phyloP scores from a whole-genome alignment of 2,888 invertebrate genomes.

The Lutraria lutraria region DNA sequence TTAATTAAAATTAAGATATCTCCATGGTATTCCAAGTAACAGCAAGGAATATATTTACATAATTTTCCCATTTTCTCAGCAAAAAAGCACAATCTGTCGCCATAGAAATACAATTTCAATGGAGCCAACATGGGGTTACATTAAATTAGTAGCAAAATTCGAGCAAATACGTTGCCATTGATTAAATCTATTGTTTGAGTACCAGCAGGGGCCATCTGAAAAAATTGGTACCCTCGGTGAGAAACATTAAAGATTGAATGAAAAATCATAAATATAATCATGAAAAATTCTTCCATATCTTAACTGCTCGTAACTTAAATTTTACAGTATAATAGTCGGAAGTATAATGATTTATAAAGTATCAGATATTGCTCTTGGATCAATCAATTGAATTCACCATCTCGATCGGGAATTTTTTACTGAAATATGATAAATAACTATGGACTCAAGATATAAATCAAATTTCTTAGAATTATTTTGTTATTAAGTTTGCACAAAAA shows the following conservation, averaged over 20 bases:
- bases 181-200: slow-evolving; percentile 34
- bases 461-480: background rate
- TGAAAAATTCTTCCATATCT: background rate
- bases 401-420: background rate
- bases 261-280: background rate
- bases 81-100: slow-evolving; percentile 29
- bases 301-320: background rate
- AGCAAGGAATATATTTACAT: slow-evolving; percentile 41
- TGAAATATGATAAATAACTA: background rate
- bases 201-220: slow-evolving; percentile 50
- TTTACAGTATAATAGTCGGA: background rate
- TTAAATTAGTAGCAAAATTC: slow-evolving; percentile 26
- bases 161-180: slow-evolving; percentile 23
- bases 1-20: slow-evolving; percentile 17
- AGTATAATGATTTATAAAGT: background rate
- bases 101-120: slow-evolving; percentile 31
- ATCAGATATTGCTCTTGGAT: background rate
- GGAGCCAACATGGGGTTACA: slow-evolving; percentile 28
- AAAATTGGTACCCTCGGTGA: background rate
- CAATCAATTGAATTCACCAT: background rate
- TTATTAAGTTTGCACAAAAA: background rate
- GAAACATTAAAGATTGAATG: background rate
- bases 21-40: slow-evolving; percentile 3
- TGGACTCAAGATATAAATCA: background rate
- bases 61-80: slow-evolving; percentile 42